Evolutionary conservation across 2,888 invertebrate genomes (phyloP).

Genomic region (Apodemia mormo): DNA sequence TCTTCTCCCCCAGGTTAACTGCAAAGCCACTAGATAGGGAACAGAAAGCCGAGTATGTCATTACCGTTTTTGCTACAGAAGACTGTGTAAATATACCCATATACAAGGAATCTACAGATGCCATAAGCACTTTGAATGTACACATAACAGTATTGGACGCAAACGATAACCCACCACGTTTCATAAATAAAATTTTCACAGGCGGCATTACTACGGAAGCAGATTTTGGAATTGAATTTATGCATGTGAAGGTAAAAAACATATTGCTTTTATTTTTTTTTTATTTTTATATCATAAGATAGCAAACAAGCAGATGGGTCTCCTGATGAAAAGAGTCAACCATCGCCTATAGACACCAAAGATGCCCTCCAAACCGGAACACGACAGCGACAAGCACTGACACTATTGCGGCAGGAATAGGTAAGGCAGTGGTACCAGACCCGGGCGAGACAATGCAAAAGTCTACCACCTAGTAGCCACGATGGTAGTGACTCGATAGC

Average conservation of each 20-base stretch:
- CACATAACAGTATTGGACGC: conserved; percentile 89
- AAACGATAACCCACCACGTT: conserved; percentile 95
- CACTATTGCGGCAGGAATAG: too few relatives aligned
- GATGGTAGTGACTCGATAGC: too few relatives aligned
- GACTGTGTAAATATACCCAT: conserved; percentile 86
- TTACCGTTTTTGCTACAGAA: conserved; percentile 91
- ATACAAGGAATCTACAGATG: conserved; percentile 81
- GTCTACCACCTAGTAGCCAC: too few relatives aligned
- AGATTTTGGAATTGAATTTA: conserved; percentile 93
- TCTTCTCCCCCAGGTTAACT: conserved; percentile 49
- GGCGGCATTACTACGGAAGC: conserved; percentile 97
- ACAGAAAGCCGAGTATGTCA: conserved; percentile 83
- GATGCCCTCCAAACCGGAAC: too few relatives aligned
- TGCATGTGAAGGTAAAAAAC: conserved; percentile 87
- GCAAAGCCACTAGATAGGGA: conserved; percentile 89
- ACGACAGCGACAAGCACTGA: too few relatives aligned
- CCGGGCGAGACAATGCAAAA: too few relatives aligned
- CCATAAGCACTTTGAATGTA: conserved; percentile 87
- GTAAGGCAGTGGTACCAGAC: too few relatives aligned
- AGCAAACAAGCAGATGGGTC: too few relatives aligned
- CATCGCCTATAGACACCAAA: too few relatives aligned
- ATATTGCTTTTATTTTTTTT: too few relatives aligned
- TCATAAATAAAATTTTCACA: conserved; percentile 91
- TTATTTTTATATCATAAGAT: too few relatives aligned
- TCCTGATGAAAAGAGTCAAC: too few relatives aligned